Conservation (phyloP, 1,140 invertebrate genomes). For the Melipona quadrifasciata region DNA sequence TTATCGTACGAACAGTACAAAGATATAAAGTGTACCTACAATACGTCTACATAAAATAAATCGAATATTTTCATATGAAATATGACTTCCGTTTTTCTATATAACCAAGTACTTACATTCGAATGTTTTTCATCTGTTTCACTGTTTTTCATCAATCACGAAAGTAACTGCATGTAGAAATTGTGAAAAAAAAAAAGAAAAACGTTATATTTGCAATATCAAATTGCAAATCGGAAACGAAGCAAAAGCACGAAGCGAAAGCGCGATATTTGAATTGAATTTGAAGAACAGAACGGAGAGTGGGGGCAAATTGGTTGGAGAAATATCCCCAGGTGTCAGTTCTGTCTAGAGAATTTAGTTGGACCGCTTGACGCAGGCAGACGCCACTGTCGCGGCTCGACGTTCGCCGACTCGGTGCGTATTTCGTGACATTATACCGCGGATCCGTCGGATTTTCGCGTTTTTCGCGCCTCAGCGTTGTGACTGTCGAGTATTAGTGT, state of each 20-base stretch:
- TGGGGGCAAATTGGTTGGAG: neutral
- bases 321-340: constrained; percentile 14
- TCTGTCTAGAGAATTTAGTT: constrained; percentile 34
- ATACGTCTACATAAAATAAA: constrained; percentile 5
- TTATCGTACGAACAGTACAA: constrained; percentile 62
- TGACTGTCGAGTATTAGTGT: constrained; percentile 67
- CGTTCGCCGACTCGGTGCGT: constrained; percentile 67
- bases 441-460: constrained; percentile 67
- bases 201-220: too few species aligned
- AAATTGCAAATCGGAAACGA: neutral
- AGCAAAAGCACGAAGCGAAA: neutral
- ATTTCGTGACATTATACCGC: constrained; percentile 59
- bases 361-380: constrained; percentile 33
- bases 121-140: too few species aligned
- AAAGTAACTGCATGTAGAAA: too few species aligned
- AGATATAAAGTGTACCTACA: neutral
- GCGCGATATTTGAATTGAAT: neutral
- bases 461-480: constrained; percentile 67
- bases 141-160: too few species aligned
- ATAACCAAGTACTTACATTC: neutral
- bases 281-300: neutral
- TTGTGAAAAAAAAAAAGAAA: neutral
- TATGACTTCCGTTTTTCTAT: neutral
- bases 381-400: constrained; percentile 56
- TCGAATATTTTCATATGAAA: neutral